phyloP scores from a whole-genome alignment of 2,888 invertebrate genomes.

The Elegia similella region DNA sequence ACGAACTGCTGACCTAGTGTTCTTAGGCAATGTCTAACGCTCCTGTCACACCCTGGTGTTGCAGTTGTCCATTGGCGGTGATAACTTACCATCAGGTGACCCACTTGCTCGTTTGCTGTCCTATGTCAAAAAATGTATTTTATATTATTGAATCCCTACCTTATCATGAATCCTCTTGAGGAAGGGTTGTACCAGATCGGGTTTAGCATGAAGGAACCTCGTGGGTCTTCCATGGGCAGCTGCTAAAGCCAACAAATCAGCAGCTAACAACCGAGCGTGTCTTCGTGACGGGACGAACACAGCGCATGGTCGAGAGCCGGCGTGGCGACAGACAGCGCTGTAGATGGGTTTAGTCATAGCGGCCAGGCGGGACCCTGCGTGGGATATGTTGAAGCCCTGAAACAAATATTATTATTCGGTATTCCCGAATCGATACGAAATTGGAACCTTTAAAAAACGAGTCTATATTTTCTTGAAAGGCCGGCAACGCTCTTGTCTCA shows the following conservation, averaged over 20 bases:
- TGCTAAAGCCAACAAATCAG: conserved; percentile 96
- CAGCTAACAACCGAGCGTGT: conserved; percentile 96
- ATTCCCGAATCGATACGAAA: too few relatives aligned
- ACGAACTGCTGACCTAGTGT: too few relatives aligned
- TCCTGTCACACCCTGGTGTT: too few relatives aligned
- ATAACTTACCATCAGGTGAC: too few relatives aligned
- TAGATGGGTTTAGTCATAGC: conserved; percentile 99
- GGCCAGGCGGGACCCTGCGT: conserved; percentile 96
- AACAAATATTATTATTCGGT: neutral
- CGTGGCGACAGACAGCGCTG: conserved; percentile 92
- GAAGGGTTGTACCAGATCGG: conserved; percentile 93
- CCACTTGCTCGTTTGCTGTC: too few relatives aligned
- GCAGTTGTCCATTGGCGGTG: too few relatives aligned
- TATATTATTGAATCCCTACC: too few relatives aligned
- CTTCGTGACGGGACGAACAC: conserved; percentile 96
- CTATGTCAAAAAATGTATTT: too few relatives aligned
- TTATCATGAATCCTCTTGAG: conserved; percentile 93
- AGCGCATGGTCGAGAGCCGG: conserved; percentile 91
- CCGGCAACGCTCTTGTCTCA: too few relatives aligned
- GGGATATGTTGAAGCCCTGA: conserved; percentile 97
- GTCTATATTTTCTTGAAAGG: too few relatives aligned
- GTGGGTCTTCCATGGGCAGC: conserved; percentile 93
- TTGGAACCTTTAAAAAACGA: too few relatives aligned
- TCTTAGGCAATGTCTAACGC: too few relatives aligned
- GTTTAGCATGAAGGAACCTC: conserved; percentile 93